Evolutionary conservation across 1,140 invertebrate genomes (phyloP).

Genomic region (Leptestheria dahalacensis): DNA sequence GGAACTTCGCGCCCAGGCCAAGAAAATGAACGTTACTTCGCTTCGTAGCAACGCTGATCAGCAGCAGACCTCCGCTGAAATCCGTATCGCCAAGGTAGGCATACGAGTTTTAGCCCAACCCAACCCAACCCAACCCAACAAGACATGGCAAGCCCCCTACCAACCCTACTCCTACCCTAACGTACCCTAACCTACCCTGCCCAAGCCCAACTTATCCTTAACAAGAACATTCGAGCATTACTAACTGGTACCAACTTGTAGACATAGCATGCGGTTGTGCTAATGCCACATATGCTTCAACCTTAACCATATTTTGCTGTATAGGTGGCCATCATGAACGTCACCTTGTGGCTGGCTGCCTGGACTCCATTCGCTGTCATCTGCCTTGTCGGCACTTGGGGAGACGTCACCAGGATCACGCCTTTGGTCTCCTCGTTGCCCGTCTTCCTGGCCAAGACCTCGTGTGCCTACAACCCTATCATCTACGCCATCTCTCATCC

Average conservation of each 20-base stretch:
- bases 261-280: too few relatives aligned
- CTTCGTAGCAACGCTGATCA: constrained; percentile 52
- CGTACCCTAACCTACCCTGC: too few relatives aligned
- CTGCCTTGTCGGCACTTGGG: constrained; percentile 66
- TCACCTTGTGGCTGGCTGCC: constrained; percentile 61
- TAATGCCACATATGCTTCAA: too few relatives aligned
- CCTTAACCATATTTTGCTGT: too few relatives aligned
- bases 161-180: too few relatives aligned
- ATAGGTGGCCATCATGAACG: constrained; percentile 58
- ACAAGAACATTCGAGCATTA: too few relatives aligned
- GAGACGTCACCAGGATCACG: constrained; percentile 43
- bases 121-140: too few relatives aligned
- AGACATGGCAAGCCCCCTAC: too few relatives aligned
- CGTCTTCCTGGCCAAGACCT: constrained; percentile 31
- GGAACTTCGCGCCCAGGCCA: constrained; percentile 42
- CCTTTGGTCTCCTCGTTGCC: constrained; percentile 26
- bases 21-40: constrained; percentile 84
- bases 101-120: too few relatives aligned
- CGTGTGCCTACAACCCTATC: constrained; percentile 48
- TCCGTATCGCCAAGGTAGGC: constrained; percentile 67
- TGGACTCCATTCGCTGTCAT: constrained; percentile 66
- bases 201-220: too few relatives aligned
- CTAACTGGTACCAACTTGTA: too few relatives aligned
- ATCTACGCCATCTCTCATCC: constrained; percentile 79
- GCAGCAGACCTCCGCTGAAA: constrained; percentile 54